Percentiles rank a stretch among this genome's conserved stretches.
Evolutionary conservation across 2,113 vertebrate species (phyloP).

Genomic region (Ramphastos sulfuratus): DNA sequence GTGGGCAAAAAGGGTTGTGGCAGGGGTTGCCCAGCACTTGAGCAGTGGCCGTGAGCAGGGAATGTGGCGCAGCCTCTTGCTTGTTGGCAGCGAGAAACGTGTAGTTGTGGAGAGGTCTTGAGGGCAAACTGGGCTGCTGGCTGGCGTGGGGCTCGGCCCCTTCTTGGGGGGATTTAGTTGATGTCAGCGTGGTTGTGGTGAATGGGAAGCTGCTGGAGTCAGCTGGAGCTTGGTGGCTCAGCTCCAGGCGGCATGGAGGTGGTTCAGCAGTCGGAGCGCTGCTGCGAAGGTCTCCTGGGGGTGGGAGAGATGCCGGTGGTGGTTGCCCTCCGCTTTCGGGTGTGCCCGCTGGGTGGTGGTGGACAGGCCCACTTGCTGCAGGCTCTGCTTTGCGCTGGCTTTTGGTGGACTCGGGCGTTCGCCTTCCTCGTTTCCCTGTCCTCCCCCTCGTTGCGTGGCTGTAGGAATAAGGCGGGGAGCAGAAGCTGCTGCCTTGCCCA

Average conservation of each 20-base stretch:
- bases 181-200: accelerated
- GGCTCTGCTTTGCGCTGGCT: neutral
- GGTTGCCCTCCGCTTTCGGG: neutral
- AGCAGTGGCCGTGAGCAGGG: neutral
- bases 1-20: accelerated
- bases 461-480: neutral
- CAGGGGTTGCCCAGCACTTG: neutral
- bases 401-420: neutral
- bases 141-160: neutral
- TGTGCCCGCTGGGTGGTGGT: neutral
- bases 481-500: neutral
- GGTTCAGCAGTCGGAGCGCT: neutral
- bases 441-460: neutral
- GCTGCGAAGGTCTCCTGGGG: neutral
- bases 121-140: neutral
- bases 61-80: accelerated
- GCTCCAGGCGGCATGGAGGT: accelerated
- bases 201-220: neutral
- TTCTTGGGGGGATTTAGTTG: neutral
- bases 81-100: accelerated
- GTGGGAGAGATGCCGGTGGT: neutral
- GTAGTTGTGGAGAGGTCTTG: neutral
- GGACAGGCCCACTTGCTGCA: neutral
- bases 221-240: neutral
- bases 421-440: neutral